Evolutionary conservation across 2,113 vertebrate genomes (phyloP).

Genomic region (Struthidea cinerea): DNA sequence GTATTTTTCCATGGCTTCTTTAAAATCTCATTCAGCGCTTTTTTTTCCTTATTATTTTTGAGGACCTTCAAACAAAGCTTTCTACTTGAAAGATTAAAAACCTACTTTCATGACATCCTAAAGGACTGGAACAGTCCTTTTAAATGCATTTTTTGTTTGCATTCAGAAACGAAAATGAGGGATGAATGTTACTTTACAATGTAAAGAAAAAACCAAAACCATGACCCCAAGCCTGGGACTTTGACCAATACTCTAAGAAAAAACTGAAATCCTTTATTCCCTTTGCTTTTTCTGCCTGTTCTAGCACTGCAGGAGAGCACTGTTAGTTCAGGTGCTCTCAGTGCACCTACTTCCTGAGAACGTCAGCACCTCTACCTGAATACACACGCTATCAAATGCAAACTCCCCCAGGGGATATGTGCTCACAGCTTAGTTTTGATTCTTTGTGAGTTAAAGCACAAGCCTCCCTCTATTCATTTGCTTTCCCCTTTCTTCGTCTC

Average conservation of each 20-base stretch:
- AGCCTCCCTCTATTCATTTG: background rate
- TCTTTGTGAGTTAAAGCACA: constrained; percentile 22
- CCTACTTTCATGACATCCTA: background rate
- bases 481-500: background rate
- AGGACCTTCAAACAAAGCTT: background rate
- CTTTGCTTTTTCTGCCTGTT: background rate
- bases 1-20: background rate
- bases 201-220: background rate
- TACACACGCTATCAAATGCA: background rate
- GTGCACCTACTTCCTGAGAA: background rate
- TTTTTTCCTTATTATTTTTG: background rate
- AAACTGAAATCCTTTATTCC: background rate
- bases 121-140: background rate
- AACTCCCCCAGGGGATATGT: background rate
- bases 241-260: background rate
- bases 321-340: constrained; percentile 28
- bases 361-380: background rate
- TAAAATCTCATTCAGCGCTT: background rate
- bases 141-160: background rate
- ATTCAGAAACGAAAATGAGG: background rate
- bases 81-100: constrained; percentile 12
- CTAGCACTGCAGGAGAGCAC: background rate
- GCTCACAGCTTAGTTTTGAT: constrained; percentile 1
- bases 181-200: background rate
- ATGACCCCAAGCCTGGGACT: background rate